Percentiles rank a stretch among this genome's conserved stretches.
Evolutionary conservation across 2,113 vertebrate genomes (phyloP).

Genomic region (Oncorhynchus clarkii): DNA sequence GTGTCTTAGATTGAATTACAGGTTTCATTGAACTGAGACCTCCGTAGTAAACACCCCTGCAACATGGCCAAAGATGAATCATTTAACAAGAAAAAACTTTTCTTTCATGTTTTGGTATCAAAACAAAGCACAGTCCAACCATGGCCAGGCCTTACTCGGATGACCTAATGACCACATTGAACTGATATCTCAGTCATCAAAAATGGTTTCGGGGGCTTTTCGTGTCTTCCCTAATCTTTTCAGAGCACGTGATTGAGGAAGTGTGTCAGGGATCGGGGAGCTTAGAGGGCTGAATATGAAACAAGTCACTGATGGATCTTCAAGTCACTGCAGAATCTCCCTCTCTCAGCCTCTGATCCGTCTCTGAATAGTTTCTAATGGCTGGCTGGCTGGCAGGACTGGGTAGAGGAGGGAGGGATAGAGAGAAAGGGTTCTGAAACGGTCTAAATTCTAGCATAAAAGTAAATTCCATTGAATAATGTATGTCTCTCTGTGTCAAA

Average conservation of each 20-base stretch:
- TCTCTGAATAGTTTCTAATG: constrained; percentile 12
- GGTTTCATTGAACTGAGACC: no score
- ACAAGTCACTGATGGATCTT: constrained; percentile 9
- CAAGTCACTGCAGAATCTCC: constrained; percentile 2
- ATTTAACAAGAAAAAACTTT: no score
- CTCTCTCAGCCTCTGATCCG: constrained; percentile 7
- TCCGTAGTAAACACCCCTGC: no score
- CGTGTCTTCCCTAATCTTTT: background rate
- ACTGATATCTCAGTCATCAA: no score
- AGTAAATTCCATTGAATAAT: constrained; percentile 77
- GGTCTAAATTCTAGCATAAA: constrained; percentile 72
- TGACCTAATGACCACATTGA: no score
- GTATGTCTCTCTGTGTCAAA: constrained; percentile 73
- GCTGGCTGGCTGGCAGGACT: constrained; percentile 1
- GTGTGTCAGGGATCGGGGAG: constrained; percentile 1
- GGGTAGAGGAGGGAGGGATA: constrained; percentile 33
- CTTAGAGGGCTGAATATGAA: constrained; percentile 5
- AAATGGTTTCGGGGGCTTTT: no score
- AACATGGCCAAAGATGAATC: no score
- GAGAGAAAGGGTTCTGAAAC: constrained; percentile 51
- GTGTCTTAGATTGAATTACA: no score
- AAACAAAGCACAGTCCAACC: no score
- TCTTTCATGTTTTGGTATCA: no score
- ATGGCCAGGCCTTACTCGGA: no score
- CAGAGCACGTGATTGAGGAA: constrained; percentile 8